Evolutionary conservation across 2,888 invertebrate genomes (phyloP).

Genomic region (Nomada lathburiana): DNA sequence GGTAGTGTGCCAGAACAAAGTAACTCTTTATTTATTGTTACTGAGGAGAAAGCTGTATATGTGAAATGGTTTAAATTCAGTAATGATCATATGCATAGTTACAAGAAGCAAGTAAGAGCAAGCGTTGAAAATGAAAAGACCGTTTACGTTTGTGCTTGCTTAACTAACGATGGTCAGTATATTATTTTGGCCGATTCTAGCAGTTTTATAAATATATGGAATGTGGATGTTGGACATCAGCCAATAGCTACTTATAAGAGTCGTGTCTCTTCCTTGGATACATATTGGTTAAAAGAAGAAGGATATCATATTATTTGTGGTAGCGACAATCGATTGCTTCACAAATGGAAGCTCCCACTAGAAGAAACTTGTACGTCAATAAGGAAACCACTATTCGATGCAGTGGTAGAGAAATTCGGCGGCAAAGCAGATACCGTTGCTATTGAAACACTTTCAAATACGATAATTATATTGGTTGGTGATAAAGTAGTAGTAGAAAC

Average conservation of each 20-base stretch:
- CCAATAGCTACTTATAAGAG: conserved; percentile 77
- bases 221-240: conserved; percentile 75
- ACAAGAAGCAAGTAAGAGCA: conserved; percentile 68
- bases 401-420: conserved; percentile 72
- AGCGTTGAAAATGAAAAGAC: conserved; percentile 69
- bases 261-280: conserved; percentile 78
- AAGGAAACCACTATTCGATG: conserved; percentile 78
- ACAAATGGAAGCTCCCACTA: conserved; percentile 77
- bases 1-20: conserved; percentile 67
- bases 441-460: conserved; percentile 74
- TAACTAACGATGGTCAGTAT: conserved; percentile 84
- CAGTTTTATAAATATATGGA: conserved; percentile 83
- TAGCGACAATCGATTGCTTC: conserved; percentile 75
- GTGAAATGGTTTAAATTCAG: conserved; percentile 72
- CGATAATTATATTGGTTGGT: conserved; percentile 83
- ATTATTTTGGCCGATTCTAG: conserved; percentile 83
- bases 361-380: conserved; percentile 69
- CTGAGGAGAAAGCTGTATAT: conserved; percentile 73
- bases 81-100: conserved; percentile 71
- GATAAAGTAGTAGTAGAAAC: conserved; percentile 84
- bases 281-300: conserved; percentile 77
- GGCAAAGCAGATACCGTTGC: conserved; percentile 72
- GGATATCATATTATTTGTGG: conserved; percentile 77
- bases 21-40: conserved; percentile 79
- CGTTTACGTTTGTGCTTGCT: conserved; percentile 80